phyloP scores from a whole-genome alignment of 2,888 invertebrate genomes.

The Aradus depressus region DNA sequence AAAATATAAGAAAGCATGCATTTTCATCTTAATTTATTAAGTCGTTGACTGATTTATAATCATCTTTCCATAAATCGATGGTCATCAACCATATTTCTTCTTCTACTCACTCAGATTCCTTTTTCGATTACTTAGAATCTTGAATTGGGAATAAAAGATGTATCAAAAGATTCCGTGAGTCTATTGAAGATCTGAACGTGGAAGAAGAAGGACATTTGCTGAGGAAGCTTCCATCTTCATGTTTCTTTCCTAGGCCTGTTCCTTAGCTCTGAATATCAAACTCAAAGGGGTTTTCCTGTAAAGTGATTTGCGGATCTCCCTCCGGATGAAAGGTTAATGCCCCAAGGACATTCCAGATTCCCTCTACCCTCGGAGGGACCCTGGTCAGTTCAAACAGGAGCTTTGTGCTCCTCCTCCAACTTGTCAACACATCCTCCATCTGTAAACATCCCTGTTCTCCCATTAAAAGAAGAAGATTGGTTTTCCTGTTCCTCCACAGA shows the following conservation, averaged over 20 bases:
- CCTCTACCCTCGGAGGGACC: background rate
- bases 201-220: too few species aligned
- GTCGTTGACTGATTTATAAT: too few species aligned
- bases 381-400: conserved; percentile 7
- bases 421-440: conserved; percentile 14
- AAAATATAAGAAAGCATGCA: too few species aligned
- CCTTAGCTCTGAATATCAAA: conserved; percentile 13
- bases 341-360: conserved; percentile 14
- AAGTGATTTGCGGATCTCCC: conserved; percentile 6
- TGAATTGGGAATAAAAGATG: too few species aligned
- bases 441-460: conserved; percentile 6
- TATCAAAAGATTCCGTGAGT: too few species aligned
- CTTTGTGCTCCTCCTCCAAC: conserved; percentile 6
- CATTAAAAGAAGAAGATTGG: conserved; percentile 15
- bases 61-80: too few species aligned
- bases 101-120: too few species aligned
- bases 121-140: too few species aligned
- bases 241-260: too few species aligned
- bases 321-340: conserved; percentile 15
- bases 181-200: too few species aligned
- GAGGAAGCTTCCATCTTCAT: background rate
- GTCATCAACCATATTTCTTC: too few species aligned
- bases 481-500: conserved; percentile 6
- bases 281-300: conserved; percentile 11
- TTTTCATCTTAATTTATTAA: too few species aligned